phyloP scores from a whole-genome alignment of 2,113 vertebrate genomes.

The Falcunculus frontatus region DNA sequence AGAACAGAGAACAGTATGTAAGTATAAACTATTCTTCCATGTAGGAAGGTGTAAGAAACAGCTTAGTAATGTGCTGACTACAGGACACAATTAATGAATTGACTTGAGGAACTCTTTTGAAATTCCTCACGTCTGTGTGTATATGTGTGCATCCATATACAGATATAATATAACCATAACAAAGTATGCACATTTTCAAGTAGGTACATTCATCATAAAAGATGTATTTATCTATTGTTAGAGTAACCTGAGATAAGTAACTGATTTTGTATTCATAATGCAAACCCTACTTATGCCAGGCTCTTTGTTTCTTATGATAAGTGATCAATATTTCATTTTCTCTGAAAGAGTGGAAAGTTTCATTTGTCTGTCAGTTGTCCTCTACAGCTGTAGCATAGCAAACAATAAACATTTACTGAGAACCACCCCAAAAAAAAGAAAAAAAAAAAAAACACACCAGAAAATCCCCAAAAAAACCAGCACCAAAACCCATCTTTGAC shows the following conservation, averaged over 20 bases:
- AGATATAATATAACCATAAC: neutral
- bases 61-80: neutral
- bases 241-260: slow-evolving; percentile 35
- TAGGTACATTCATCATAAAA: slow-evolving; percentile 41
- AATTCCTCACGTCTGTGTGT: neutral
- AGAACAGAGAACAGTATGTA: neutral
- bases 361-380: slow-evolving; percentile 63
- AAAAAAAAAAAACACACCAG: neutral
- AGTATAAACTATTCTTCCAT: neutral
- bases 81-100: neutral
- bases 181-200: neutral
- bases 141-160: neutral
- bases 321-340: slow-evolving; percentile 97
- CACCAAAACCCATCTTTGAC: neutral
- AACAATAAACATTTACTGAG: slow-evolving; percentile 15
- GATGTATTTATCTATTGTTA: neutral
- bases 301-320: slow-evolving; percentile 82
- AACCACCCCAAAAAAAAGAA: neutral
- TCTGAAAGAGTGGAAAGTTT: slow-evolving; percentile 74
- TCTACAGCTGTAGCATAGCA: slow-evolving; percentile 53
- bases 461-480: too few relatives aligned
- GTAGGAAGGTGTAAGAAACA: neutral
- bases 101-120: neutral
- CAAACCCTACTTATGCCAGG: slow-evolving; percentile 62
- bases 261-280: slow-evolving; percentile 62